These are phyloP conservation scores for Odontamblyopus rebecca DNA, from an alignment of 2,797 vertebrate genomes.

Conservation along the genomic window DNA sequence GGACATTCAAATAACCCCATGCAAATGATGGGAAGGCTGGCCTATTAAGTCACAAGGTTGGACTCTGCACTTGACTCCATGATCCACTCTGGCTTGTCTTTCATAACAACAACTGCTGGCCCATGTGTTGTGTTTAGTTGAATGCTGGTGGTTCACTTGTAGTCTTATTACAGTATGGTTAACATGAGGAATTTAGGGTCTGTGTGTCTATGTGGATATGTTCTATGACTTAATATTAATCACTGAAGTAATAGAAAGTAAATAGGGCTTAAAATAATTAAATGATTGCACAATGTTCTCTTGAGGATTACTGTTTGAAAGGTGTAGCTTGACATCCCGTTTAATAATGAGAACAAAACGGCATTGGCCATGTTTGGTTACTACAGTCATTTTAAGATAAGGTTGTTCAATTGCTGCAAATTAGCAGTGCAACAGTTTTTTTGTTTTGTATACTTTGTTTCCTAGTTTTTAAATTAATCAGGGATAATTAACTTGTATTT, in stretches of 20 bases:
- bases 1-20: constrained; percentile 65
- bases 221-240: too few species aligned
- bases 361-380: neutral
- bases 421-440: neutral
- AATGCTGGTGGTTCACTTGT: constrained; percentile 9
- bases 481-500: neutral
- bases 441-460: neutral
- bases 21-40: constrained; percentile 61
- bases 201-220: neutral
- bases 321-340: neutral
- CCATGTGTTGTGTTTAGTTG: constrained; percentile 30
- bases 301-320: neutral
- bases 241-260: too few species aligned
- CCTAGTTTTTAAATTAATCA: too few species aligned
- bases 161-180: neutral
- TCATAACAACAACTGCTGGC: constrained; percentile 42
- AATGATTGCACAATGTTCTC: too few species aligned
- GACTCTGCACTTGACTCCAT: constrained; percentile 58
- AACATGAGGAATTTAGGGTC: neutral
- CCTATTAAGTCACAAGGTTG: constrained; percentile 62
- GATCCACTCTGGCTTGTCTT: constrained; percentile 41
- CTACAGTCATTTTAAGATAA: too few species aligned
- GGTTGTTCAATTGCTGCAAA: neutral
- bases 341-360: neutral
- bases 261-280: too few species aligned